Evolutionary conservation across 2,113 vertebrate genomes (phyloP), one percentile per base, ranked within the genome.

Genomic region (Stigmatopora argus): DNA sequence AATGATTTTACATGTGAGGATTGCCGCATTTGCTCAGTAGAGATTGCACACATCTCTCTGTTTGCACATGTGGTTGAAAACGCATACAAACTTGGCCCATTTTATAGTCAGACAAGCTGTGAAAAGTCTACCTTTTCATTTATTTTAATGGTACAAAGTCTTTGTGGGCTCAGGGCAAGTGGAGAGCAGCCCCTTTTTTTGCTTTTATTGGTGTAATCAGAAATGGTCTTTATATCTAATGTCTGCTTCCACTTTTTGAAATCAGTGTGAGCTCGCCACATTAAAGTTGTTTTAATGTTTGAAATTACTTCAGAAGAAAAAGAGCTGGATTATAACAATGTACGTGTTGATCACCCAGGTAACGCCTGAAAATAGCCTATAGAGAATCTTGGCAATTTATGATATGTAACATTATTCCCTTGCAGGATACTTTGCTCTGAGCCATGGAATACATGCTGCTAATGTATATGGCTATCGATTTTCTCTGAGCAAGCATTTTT

Each of bases 61-160:
- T 74, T 74, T 78, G 68, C 66, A 60, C 47, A 57, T 35, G 9
- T 57, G 53, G 26, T 74, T 73, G 71, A 76, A 73, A 79, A 73
- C 67, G 62, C 23, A 55, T 59, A 81, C 53, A 31, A 17, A 7
- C 53, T 31, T 26, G 23, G 14, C 53, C 31, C n/a, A 53, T 53
- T 38, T 23, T 69, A 2, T 51, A 19, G 49, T 64, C 44, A 35
- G 55, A 49, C 18, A 19, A 18, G 63, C 66, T 18, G 70, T 51
- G 12, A 1, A 55, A 34, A 17, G 21, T 0, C 11, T 55, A 23
- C 56, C 49, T 19, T 38, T 13, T 31, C 71, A 83, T 59, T 71
- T 70, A 69, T 67, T 76, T 59, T 55, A 46, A 23, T 78, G 70
- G 45, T 53, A 14, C 34, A 15, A 62, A 41, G 62, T 72, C 71